Evolutionary conservation across 2,888 invertebrate genomes (phyloP).

Genomic region (Habroteleia sp.): DNA sequence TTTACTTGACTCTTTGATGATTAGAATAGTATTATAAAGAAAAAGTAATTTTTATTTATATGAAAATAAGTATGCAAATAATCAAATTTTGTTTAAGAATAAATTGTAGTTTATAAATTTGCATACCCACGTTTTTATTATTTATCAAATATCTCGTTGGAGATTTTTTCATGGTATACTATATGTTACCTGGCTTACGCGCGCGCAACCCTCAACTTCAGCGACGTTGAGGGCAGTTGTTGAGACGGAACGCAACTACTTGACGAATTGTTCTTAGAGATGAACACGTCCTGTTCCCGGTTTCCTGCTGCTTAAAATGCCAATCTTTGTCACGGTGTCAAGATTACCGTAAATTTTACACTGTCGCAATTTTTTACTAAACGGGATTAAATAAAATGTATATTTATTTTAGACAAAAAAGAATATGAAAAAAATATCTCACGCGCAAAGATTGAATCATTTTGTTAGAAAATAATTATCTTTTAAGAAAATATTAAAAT

Average conservation of each 20-base stretch:
- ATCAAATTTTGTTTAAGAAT: no score
- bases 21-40: no score
- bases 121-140: no score
- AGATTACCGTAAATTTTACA: conserved; percentile 27
- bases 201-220: conserved; percentile 61
- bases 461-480: no score
- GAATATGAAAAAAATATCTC: no score
- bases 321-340: conserved; percentile 47
- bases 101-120: no score
- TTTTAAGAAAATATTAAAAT: no score
- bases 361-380: conserved; percentile 2
- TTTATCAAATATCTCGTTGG: conserved; percentile 1
- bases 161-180: conserved; percentile 2
- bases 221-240: conserved; percentile 71
- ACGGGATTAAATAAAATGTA: not conserved
- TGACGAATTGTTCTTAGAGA: conserved; percentile 68
- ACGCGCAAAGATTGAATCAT: no score
- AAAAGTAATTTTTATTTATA: no score
- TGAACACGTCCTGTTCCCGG: conserved; percentile 55
- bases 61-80: no score
- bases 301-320: conserved; percentile 39
- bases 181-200: conserved; percentile 24
- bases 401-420: not conserved
- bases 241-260: conserved; percentile 75
- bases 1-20: no score